Evolutionary conservation across 2,888 invertebrate genomes (phyloP).

Genomic region (Brachylomia viminalis): DNA sequence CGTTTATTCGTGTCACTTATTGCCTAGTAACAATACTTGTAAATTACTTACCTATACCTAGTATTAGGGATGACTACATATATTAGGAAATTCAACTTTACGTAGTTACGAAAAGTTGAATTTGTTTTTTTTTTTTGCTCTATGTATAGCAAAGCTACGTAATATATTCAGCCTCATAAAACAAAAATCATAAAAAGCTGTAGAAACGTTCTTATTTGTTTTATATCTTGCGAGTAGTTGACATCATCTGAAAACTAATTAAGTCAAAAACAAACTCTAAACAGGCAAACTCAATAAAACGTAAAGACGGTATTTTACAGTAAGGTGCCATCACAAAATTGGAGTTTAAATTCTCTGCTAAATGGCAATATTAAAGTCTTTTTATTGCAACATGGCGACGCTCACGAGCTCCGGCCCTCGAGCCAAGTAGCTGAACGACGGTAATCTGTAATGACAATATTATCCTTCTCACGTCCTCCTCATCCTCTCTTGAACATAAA

Average conservation of each 20-base stretch:
- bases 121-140: too few relatives aligned
- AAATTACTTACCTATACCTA: background rate
- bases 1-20: background rate
- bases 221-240: constrained; percentile 5
- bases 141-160: background rate
- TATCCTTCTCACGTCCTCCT: constrained; percentile 68
- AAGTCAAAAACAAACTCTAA: constrained; percentile 44
- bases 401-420: constrained; percentile 61
- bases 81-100: background rate
- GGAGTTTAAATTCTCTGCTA: constrained; percentile 71
- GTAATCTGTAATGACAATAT: constrained; percentile 71
- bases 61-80: background rate
- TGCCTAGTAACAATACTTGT: background rate
- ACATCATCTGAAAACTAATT: constrained; percentile 44
- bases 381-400: constrained; percentile 68
- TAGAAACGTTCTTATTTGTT: constrained; percentile 21
- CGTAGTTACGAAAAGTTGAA: too few relatives aligned
- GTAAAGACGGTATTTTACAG: constrained; percentile 54
- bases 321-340: constrained; percentile 67
- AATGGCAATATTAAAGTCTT: constrained; percentile 70
- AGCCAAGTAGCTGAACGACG: constrained; percentile 64
- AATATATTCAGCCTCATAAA: constrained; percentile 14
- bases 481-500: constrained; percentile 59
- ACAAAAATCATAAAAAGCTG: constrained; percentile 13
- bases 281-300: constrained; percentile 55